Percentiles rank a stretch among this genome's conserved stretches.
Evolutionary conservation across 2,113 vertebrate species (phyloP).

Genomic region (Notarius quadriscutis): DNA sequence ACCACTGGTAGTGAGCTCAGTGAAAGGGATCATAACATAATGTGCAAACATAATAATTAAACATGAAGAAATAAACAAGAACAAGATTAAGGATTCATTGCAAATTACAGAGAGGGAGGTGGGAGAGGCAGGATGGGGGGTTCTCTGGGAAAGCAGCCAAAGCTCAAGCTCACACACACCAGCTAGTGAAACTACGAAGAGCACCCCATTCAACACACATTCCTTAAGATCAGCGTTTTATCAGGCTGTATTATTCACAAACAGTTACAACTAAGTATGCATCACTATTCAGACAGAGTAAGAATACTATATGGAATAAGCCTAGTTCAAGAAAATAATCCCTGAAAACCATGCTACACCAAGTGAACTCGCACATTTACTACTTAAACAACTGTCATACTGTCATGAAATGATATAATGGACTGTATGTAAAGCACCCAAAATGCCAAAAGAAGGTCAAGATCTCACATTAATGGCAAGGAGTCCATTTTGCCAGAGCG

Average conservation of each 20-base stretch:
- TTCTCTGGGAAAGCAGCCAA: slow-evolving; percentile 59
- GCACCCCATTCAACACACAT: slow-evolving; percentile 78
- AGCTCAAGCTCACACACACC: slow-evolving; percentile 52
- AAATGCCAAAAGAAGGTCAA: neutral
- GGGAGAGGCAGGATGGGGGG: slow-evolving; percentile 68
- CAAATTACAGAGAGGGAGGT: slow-evolving; percentile 40
- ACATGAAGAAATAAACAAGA: neutral
- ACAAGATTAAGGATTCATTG: neutral
- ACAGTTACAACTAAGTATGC: neutral
- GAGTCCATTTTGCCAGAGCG: too few species aligned
- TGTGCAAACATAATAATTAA: neutral
- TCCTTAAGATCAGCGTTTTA: slow-evolving; percentile 56
- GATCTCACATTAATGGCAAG: neutral
- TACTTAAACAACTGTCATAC: neutral
- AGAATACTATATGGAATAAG: neutral
- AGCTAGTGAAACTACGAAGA: slow-evolving; percentile 29
- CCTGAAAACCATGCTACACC: neutral
- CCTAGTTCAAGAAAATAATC: neutral
- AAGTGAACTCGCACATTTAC: neutral
- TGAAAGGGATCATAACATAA: neutral
- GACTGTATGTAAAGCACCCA: neutral
- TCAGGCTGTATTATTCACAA: neutral
- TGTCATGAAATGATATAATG: neutral
- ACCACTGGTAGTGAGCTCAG: neutral
- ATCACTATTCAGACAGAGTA: neutral